Base-by-base conservation (phyloP, 2,113 vertebrate species). In the Prinia subflava region DNA sequence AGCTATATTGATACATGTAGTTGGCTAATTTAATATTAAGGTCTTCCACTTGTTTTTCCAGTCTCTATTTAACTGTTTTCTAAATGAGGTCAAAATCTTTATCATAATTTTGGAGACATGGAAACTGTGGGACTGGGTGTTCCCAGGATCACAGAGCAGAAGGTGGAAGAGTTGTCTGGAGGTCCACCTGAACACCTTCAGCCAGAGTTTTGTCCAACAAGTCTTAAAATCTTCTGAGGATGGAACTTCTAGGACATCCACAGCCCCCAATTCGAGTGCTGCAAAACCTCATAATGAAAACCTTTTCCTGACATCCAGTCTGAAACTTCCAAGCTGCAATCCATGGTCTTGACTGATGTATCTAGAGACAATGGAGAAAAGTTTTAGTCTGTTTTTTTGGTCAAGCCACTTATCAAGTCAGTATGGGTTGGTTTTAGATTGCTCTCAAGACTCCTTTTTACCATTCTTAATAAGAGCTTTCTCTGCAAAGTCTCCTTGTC, bases 251-350 rank as follows among this genome's bases (percentile, higher is more conserved):
- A 1, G n/a, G 9, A 57, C 2, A 1, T 41, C 76, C 53, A 5
- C 1, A 13, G 5, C 10, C 12, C 13, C 8, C 10, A 28, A 0
- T 55, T 76, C 11, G 2, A 4, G 22, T 63, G 18, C 23, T 49
- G 28, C 11, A 63, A 33, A 52, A 10, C 3, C 33, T 62, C 7
- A 7, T 25, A 60, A 15, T 35, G 30, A 56, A 74, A 74, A 69
- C 0, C 0, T 77, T 69, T 59, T 65, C 19, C 41, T 57, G 28
- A 35, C 24, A 57, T 18, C n/a, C 31, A 41, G 4, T 41, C 22
- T 79, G 57, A 89, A 44, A 12, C 27, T 83, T 83, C 31, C 31
- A 59, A 59, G 3, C 28, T 71, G 8, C 15, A 62, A 59, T 42
- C 9, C 27, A 5, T 27, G n/a, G 7, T 7, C 4, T 17, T 62